Base-by-base conservation (phyloP, 2,113 vertebrate genomes). In the Athene cunicularia region DNA sequence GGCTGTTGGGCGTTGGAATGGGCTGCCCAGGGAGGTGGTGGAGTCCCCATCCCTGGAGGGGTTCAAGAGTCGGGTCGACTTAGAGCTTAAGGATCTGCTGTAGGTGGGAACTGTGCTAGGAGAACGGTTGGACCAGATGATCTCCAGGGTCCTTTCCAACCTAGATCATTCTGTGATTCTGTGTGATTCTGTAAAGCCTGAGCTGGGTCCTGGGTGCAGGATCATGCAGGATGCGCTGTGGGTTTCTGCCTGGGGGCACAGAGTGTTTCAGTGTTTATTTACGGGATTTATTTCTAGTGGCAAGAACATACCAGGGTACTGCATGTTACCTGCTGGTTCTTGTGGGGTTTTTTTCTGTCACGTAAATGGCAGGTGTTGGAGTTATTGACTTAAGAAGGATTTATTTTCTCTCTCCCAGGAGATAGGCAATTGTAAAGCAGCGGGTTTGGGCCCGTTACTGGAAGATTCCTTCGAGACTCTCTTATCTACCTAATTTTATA, bases 361-460 rank as follows among this genome's bases (percentile, higher is more conserved):
- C 3, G 4, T 45, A 53, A 81, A 75, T 72, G 64, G 47, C 7
- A 58, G 56, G n/a, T 85, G 52, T 71, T 86, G 49, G 73, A 81
- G 60, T 89, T 66, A 45, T 49, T 73, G 66, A 80, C 73, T 93
- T 66, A 66, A 86, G 43, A 14, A 95, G 55, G 70, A 89, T 85
- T 95, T 89, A 60, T 89, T 84, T 95, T 76, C 83, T 76, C 23
- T 92, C 56, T 95, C 70, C 62, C 84, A 87, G 70, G 73, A 93
- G 83, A 76, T 0, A 72, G 43, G 74, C 68, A 91, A 52, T 85
- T 90, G 60, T 81, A 89, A 81, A 87, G 86, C 76, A 85, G 84
- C 0, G 0, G 6, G 82, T 95, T 76, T 33, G 60, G 70, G 49
- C 35, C 80, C 2, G 1, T 89, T 94, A 91, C 80, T 33, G 43